Evolutionary conservation across 1,140 invertebrate species (phyloP).

Genomic region (Aphaenogaster ashmeadi): DNA sequence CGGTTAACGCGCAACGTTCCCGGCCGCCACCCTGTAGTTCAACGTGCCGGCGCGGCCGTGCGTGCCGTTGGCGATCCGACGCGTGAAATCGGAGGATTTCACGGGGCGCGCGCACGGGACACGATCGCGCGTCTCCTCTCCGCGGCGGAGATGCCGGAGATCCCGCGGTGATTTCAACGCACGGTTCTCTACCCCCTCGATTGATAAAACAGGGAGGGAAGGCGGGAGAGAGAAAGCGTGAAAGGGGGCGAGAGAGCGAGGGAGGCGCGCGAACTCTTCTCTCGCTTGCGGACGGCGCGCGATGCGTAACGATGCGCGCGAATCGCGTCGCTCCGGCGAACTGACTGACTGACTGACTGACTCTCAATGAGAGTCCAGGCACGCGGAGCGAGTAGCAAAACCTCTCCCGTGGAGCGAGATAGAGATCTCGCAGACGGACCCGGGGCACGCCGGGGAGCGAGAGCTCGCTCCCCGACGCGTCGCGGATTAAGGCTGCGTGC

Average conservation of each 20-base stretch:
- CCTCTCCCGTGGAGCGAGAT: slow-evolving; percentile 50
- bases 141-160: slow-evolving; percentile 49
- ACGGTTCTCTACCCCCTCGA: slow-evolving; percentile 49
- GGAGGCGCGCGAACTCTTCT: background rate
- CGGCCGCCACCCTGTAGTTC: background rate
- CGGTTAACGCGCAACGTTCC: slow-evolving; percentile 28
- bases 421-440: slow-evolving; percentile 50
- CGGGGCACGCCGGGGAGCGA: slow-evolving; percentile 25
- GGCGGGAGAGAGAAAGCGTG: background rate
- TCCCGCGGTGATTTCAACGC: slow-evolving; percentile 43
- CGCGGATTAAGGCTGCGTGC: slow-evolving; percentile 79
- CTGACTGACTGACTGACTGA: slow-evolving; percentile 86
- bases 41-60: slow-evolving; percentile 41
- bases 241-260: slow-evolving; percentile 19
- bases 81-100: slow-evolving; percentile 70
- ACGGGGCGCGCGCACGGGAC: slow-evolving; percentile 29
- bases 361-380: slow-evolving; percentile 84
- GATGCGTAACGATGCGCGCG: slow-evolving; percentile 71
- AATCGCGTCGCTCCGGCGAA: slow-evolving; percentile 82
- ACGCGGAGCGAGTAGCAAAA: slow-evolving; percentile 59
- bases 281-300: background rate
- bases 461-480: slow-evolving; percentile 26
- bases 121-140: slow-evolving; percentile 6
- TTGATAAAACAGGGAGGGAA: slow-evolving; percentile 25
- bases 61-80: slow-evolving; percentile 35